These are phyloP conservation scores for Athene noctua DNA, from an alignment of 2,113 vertebrate species.

Conservation along the genomic window DNA sequence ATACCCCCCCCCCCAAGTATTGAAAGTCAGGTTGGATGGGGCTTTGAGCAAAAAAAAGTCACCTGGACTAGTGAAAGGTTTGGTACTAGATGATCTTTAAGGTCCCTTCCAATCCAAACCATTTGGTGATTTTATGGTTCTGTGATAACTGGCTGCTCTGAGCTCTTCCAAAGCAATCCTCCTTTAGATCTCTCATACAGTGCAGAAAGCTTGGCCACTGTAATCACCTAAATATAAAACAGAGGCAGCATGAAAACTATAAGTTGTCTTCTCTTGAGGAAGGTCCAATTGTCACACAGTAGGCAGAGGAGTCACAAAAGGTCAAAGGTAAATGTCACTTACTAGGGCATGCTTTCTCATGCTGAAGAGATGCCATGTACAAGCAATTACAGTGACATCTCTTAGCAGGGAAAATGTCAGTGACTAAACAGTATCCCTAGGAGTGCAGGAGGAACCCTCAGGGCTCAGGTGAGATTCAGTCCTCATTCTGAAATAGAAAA, in stretches of 20 bases:
- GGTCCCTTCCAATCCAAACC: no score
- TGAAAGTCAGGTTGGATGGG: no score
- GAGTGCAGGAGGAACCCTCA: not conserved
- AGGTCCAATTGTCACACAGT: not conserved
- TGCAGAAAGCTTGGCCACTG: not conserved
- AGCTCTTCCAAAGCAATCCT: not conserved
- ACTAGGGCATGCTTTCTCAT: not conserved
- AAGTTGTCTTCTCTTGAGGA: not conserved
- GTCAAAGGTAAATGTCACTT: not conserved
- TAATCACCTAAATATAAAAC: not conserved
- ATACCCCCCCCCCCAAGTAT: no score
- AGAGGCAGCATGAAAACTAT: not conserved
- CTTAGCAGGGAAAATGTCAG: not conserved
- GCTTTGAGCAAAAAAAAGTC: no score
- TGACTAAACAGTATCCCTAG: not conserved
- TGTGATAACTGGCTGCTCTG: not conserved
- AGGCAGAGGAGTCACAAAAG: not conserved
- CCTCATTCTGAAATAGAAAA: not conserved
- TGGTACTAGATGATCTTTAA: no score
- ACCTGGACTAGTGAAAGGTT: no score
- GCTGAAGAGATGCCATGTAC: not conserved
- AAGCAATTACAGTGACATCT: not conserved
- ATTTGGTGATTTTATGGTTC: no score
- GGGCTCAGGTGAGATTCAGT: not conserved
- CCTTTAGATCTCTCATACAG: not conserved